Evolutionary conservation across 2,113 vertebrate genomes (phyloP).

Genomic region (Xiphophorus hellerii): DNA sequence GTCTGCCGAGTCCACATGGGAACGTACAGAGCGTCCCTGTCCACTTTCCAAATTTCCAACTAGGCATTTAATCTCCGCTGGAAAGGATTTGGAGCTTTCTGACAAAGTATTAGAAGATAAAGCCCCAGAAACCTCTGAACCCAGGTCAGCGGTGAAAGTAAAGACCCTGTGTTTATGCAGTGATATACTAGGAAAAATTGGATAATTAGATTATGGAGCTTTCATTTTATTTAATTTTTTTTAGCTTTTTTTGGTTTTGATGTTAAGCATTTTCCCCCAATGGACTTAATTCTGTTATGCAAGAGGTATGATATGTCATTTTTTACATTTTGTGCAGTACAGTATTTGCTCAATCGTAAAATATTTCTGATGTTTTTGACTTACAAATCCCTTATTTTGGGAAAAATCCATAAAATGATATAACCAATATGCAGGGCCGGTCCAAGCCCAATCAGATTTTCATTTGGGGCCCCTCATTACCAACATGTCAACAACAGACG

Average conservation of each 20-base stretch:
- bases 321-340: slow-evolving; percentile 18
- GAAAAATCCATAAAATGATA: slow-evolving; percentile 17
- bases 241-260: not conserved
- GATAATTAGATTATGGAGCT: not conserved
- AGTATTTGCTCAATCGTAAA: slow-evolving; percentile 28
- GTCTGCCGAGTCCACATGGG: not conserved
- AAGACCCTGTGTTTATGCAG: not conserved
- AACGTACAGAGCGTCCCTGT: slow-evolving; percentile 19
- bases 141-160: not conserved
- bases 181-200: not conserved
- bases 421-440: no score
- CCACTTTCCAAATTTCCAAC: slow-evolving; percentile 9
- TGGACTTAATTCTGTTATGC: slow-evolving; percentile 36
- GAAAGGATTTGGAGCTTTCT: not conserved
- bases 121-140: not conserved
- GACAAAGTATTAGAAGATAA: not conserved
- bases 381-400: slow-evolving; percentile 45
- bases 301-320: slow-evolving; percentile 8
- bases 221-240: not conserved
- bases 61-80: slow-evolving; percentile 22
- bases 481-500: no score
- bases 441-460: no score
- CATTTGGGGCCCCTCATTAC: no score
- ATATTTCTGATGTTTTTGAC: slow-evolving; percentile 19
- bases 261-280: slow-evolving; percentile 5